Evolutionary conservation across 2,113 vertebrate species (phyloP).

Genomic region (Apeltes quadracus): DNA sequence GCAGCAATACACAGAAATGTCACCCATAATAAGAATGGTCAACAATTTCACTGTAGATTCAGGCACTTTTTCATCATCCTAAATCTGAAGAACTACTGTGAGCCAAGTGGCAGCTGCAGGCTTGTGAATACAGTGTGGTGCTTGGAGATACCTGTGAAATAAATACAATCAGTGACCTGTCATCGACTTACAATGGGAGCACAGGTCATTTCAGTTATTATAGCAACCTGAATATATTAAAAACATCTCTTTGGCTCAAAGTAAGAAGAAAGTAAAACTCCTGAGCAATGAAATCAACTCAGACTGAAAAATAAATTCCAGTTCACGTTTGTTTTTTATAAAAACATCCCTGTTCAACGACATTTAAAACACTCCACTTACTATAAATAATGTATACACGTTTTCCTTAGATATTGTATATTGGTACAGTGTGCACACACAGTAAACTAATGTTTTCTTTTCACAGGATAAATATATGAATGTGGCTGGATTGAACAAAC

Average conservation of each 20-base stretch:
- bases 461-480: not conserved
- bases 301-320: slow-evolving; percentile 22
- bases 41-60: slow-evolving; percentile 39
- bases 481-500: slow-evolving; percentile 7
- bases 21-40: slow-evolving; percentile 15
- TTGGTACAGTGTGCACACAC: slow-evolving; percentile 24
- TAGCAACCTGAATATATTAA: not conserved
- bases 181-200: not conserved
- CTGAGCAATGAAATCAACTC: slow-evolving; percentile 69
- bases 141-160: not conserved
- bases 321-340: slow-evolving; percentile 28
- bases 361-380: not conserved
- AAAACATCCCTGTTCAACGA: slow-evolving; percentile 45
- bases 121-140: slow-evolving; percentile 3
- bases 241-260: slow-evolving; percentile 57
- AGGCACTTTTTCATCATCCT: slow-evolving; percentile 67
- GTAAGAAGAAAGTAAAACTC: slow-evolving; percentile 49
- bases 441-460: slow-evolving; percentile 5
- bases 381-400: slow-evolving; percentile 20
- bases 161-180: not conserved
- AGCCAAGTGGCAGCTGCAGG: not conserved
- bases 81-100: not conserved
- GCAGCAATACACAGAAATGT: slow-evolving; percentile 39
- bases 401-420: slow-evolving; percentile 5
- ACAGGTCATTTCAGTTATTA: not conserved